phyloP scores from a whole-genome alignment of 2,888 invertebrate species.

The Dasypogon diadema region DNA sequence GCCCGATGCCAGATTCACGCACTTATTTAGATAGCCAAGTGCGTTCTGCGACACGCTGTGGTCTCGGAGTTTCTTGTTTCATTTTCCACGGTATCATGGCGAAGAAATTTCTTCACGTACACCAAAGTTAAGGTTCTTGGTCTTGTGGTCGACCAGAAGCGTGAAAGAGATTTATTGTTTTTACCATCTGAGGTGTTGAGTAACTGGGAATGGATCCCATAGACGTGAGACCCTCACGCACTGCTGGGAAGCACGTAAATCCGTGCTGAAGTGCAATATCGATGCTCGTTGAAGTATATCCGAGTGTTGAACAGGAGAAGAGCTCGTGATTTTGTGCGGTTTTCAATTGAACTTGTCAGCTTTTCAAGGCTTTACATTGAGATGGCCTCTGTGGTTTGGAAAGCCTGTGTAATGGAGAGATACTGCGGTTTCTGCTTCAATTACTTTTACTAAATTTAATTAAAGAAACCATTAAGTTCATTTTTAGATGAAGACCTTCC shows the following conservation, averaged over 20 bases:
- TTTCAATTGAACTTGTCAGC: slow-evolving; percentile 36
- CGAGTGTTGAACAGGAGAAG: neutral
- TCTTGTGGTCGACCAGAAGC: slow-evolving; percentile 33
- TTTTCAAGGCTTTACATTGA: slow-evolving; percentile 14
- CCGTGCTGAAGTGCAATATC: slow-evolving; percentile 12
- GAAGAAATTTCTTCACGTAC: slow-evolving; percentile 36
- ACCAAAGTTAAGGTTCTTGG: neutral
- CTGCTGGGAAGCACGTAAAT: neutral
- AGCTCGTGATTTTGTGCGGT: slow-evolving; percentile 21
- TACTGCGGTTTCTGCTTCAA: neutral
- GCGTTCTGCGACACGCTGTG: slow-evolving; percentile 19
- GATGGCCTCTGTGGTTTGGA: slow-evolving; percentile 38
- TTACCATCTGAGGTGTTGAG: slow-evolving; percentile 5
- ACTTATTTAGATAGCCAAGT: slow-evolving; percentile 33
- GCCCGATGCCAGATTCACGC: slow-evolving; percentile 24
- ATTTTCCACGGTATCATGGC: neutral
- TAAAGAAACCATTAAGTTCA: no score
- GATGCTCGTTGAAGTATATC: neutral
- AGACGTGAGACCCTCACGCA: slow-evolving; percentile 7
- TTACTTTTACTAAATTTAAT: no score
- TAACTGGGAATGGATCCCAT: slow-evolving; percentile 20
- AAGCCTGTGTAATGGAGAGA: slow-evolving; percentile 29
- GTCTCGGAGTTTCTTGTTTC: slow-evolving; percentile 1
- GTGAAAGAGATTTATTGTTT: slow-evolving; percentile 39
- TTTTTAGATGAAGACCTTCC: no score